Percentiles rank a stretch among this genome's conserved stretches.
Conservation (phyloP, 1,140 invertebrate species). For the Meteorus sp. region DNA sequence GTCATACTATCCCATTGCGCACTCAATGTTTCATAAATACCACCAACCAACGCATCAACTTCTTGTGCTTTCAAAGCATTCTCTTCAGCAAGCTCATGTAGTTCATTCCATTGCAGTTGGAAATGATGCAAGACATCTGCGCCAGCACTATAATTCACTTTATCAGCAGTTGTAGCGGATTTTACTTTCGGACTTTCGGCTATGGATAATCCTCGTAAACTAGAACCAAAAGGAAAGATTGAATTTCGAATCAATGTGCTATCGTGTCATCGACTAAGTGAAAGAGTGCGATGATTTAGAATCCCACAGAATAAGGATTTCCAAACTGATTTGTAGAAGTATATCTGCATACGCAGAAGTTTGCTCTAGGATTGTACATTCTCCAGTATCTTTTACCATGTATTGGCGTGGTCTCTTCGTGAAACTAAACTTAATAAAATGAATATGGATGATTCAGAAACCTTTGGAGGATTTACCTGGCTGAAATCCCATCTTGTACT, state of each 20-base stretch:
- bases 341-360: too few relatives aligned
- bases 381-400: too few relatives aligned
- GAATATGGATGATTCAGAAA: background rate
- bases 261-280: too few relatives aligned
- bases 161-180: conserved; percentile 35
- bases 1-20: conserved; percentile 61
- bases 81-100: conserved; percentile 66
- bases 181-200: conserved; percentile 45
- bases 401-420: too few relatives aligned
- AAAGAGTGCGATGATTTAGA: too few relatives aligned
- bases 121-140: conserved; percentile 65
- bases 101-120: conserved; percentile 67
- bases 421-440: background rate
- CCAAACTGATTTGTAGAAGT: too few relatives aligned
- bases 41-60: conserved; percentile 62
- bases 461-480: conserved; percentile 45
- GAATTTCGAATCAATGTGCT: too few relatives aligned
- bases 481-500: conserved; percentile 59
- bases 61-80: conserved; percentile 64
- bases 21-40: conserved; percentile 61
- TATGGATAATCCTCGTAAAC: conserved; percentile 48
- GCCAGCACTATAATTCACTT: conserved; percentile 63
- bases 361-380: too few relatives aligned
- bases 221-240: conserved; percentile 32
- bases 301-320: too few relatives aligned